phyloP scores from a whole-genome alignment of 1,140 invertebrate species.

The Drosophila paulistorum region DNA sequence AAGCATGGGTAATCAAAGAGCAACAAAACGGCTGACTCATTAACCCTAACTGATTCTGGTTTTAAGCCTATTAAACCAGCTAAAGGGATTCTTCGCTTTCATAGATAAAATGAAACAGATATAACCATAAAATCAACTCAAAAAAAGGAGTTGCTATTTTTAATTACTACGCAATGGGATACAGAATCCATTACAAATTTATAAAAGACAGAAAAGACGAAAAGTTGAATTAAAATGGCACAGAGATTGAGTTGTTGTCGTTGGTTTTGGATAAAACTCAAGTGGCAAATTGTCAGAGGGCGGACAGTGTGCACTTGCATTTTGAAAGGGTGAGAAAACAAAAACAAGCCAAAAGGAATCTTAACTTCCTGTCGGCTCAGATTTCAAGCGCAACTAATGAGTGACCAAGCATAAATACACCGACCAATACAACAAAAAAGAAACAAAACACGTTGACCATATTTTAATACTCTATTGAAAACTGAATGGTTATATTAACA shows the following conservation, averaged over 20 bases:
- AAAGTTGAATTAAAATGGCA: slow-evolving; percentile 14
- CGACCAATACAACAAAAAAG: slow-evolving; percentile 19
- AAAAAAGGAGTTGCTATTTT: slow-evolving; percentile 61
- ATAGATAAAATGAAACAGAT: slow-evolving; percentile 25
- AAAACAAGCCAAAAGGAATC: slow-evolving; percentile 33
- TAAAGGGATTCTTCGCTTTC: slow-evolving; percentile 15
- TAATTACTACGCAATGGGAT: slow-evolving; percentile 70
- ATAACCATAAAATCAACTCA: not conserved
- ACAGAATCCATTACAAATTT: slow-evolving; percentile 64
- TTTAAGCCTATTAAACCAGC: slow-evolving; percentile 63
- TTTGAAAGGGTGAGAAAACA: slow-evolving; percentile 19
- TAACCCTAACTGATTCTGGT: slow-evolving; percentile 56
- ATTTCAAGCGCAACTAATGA: slow-evolving; percentile 74
- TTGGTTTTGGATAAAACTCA: slow-evolving; percentile 23
- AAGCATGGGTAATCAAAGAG: slow-evolving; percentile 41
- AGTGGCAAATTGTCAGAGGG: slow-evolving; percentile 36
- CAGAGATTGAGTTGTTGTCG: not conserved
- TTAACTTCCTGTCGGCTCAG: slow-evolving; percentile 40
- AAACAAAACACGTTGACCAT: not conserved
- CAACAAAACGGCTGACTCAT: slow-evolving; percentile 26
- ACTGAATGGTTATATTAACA: no score
- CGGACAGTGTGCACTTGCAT: slow-evolving; percentile 30
- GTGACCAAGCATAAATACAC: slow-evolving; percentile 63
- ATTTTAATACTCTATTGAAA: no score
- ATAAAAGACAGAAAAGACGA: slow-evolving; percentile 11